Percentiles rank a stretch among this genome's conserved stretches.
Conservation (phyloP, 2,797 vertebrate genomes). For the Chaunax sp. region DNA sequence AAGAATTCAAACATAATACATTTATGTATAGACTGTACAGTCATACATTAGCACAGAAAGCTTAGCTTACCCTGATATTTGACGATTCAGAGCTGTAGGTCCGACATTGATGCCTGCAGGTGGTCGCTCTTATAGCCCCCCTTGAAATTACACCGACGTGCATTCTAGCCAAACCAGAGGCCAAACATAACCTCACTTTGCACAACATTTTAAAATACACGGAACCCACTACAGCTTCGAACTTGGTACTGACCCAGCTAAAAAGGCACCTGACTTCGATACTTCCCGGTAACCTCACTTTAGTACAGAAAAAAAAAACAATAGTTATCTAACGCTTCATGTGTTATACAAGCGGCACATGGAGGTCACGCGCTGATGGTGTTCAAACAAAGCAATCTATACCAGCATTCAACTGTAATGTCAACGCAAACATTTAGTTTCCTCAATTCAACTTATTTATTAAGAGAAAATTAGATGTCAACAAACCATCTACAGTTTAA, state of each 20-base stretch:
- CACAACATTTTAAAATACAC: conserved; percentile 34
- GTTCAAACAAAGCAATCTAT: not conserved
- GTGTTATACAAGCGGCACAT: conserved; percentile 40
- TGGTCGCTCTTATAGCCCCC: not conserved
- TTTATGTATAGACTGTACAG: too few relatives aligned
- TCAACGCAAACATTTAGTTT: rapidly evolving
- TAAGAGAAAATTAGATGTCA: not conserved
- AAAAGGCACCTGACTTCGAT: too few relatives aligned
- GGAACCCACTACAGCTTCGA: too few relatives aligned
- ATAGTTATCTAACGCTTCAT: not conserved
- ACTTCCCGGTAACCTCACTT: too few relatives aligned
- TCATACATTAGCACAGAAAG: not conserved
- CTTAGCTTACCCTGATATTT: conserved; percentile 52
- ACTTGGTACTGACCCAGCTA: too few relatives aligned
- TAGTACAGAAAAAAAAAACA: too few relatives aligned
- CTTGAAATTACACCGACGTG: not conserved
- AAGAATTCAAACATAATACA: too few relatives aligned
- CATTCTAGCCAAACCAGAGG: conserved; percentile 20
- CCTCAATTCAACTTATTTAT: rapidly evolving
- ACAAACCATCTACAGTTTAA: not conserved
- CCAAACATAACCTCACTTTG: not conserved
- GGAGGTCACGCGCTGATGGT: not conserved
- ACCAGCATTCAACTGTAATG: too few relatives aligned
- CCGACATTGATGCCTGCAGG: conserved; percentile 35
- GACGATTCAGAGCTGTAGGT: conserved; percentile 24